A percentile compares a stretch with the other conserved stretches of the same genome.
Conservation (phyloP, 1,140 invertebrate genomes). For the Eciton burchellii region DNA sequence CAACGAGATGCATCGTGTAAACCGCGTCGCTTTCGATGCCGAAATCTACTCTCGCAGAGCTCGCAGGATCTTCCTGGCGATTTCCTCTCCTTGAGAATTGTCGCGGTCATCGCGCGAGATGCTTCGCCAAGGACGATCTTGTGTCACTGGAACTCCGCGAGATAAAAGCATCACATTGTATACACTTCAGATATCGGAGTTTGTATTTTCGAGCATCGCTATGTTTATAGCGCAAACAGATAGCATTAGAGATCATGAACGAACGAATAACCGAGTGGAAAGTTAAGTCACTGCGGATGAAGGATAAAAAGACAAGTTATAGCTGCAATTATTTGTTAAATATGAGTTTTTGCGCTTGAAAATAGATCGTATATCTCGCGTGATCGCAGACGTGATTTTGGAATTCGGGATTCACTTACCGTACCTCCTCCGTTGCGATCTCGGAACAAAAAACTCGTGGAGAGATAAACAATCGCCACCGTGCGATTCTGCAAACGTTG, state of each 20-base stretch:
- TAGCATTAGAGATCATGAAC: not conserved
- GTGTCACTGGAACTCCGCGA: not conserved
- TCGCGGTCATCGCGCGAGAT: no score
- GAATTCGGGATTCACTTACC: constrained; percentile 6
- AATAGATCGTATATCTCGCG: not conserved
- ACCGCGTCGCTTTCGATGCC: not conserved
- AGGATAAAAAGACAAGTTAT: not conserved
- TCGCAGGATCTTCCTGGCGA: not conserved
- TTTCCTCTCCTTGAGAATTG: not conserved
- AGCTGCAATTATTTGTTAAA: not conserved
- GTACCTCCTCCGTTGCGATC: not conserved
- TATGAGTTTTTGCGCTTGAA: not conserved
- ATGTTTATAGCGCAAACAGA: not conserved
- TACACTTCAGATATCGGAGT: not conserved
- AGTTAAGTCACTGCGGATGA: not conserved
- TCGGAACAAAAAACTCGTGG: constrained; percentile 1
- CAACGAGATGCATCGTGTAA: not conserved
- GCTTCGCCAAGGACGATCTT: not conserved
- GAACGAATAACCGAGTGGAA: not conserved
- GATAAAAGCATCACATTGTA: not conserved
- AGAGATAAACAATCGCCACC: not conserved
- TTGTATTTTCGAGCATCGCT: not conserved
- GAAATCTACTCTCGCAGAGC: not conserved
- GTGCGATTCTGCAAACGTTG: constrained; percentile 18
- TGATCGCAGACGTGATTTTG: not conserved